Conservation (phyloP, 1,140 invertebrate species). For the Diabrotica undecimpunctata region DNA sequence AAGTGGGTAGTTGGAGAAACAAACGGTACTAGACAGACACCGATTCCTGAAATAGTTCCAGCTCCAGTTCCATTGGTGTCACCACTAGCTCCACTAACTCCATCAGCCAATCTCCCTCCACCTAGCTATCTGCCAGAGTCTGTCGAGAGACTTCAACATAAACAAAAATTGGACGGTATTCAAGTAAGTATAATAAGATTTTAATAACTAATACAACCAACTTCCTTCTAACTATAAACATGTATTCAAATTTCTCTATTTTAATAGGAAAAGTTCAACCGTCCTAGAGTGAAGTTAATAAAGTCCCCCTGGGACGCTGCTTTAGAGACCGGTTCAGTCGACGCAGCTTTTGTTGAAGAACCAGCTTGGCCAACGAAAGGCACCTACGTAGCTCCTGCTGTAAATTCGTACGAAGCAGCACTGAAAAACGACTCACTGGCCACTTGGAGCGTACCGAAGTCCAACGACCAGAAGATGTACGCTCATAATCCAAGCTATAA, state of each 20-base stretch:
- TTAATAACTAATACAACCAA: no score
- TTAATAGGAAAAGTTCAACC: conserved; percentile 55
- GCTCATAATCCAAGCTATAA: conserved; percentile 46
- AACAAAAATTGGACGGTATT: conserved; percentile 55
- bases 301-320: conserved; percentile 74
- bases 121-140: conserved; percentile 49
- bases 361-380: conserved; percentile 40
- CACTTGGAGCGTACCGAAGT: conserved; percentile 36
- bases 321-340: conserved; percentile 65
- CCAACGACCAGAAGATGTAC: conserved; percentile 36
- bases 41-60: conserved; percentile 44
- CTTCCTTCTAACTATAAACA: no score
- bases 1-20: conserved; percentile 83
- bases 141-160: conserved; percentile 49
- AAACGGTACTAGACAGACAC: conserved; percentile 45
- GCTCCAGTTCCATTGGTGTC: conserved; percentile 45
- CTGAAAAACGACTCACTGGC: conserved; percentile 39
- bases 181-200: conserved; percentile 45
- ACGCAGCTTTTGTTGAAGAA: conserved; percentile 60
- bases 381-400: conserved; percentile 41
- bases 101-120: conserved; percentile 42
- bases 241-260: conserved; percentile 9
- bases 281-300: conserved; percentile 58
- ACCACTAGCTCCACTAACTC: conserved; percentile 44
- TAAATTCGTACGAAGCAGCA: conserved; percentile 45